Evolutionary conservation across 2,113 vertebrate species (phyloP).

Genomic region (Sinocyclocheilus grahami): DNA sequence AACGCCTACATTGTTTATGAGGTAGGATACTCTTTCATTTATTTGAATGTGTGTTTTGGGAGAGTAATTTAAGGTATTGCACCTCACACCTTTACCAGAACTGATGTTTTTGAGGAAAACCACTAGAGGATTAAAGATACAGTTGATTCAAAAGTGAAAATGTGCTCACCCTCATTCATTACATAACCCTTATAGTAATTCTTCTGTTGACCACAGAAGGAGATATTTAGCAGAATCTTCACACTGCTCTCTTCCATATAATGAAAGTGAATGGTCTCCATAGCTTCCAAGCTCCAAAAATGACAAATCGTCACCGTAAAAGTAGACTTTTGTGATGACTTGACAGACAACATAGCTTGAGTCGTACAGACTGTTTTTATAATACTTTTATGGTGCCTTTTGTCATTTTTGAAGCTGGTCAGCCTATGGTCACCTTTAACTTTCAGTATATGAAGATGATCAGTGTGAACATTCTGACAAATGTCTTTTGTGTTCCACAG

Average conservation of each 20-base stretch:
- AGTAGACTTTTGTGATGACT: too few species aligned
- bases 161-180: neutral
- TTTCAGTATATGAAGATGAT: neutral
- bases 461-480: neutral
- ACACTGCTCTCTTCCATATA: neutral
- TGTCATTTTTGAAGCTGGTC: neutral
- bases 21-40: constrained; percentile 73
- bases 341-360: too few species aligned
- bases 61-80: neutral
- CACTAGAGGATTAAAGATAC: neutral
- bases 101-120: neutral
- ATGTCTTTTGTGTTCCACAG: neutral
- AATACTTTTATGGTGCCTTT: neutral
- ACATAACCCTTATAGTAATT: neutral
- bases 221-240: neutral
- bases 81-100: neutral
- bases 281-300: too few species aligned
- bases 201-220: constrained; percentile 4
- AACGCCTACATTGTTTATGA: constrained; percentile 93
- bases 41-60: neutral
- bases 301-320: too few species aligned
- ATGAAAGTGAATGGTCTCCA: neutral
- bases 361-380: too few species aligned
- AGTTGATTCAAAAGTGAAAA: neutral
- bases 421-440: neutral